A percentile compares a stretch with the other conserved stretches of the same genome.
These are phyloP conservation scores for Synergus gifuensis DNA, from an alignment of 2,888 invertebrate genomes.

Conservation along the genomic window DNA sequence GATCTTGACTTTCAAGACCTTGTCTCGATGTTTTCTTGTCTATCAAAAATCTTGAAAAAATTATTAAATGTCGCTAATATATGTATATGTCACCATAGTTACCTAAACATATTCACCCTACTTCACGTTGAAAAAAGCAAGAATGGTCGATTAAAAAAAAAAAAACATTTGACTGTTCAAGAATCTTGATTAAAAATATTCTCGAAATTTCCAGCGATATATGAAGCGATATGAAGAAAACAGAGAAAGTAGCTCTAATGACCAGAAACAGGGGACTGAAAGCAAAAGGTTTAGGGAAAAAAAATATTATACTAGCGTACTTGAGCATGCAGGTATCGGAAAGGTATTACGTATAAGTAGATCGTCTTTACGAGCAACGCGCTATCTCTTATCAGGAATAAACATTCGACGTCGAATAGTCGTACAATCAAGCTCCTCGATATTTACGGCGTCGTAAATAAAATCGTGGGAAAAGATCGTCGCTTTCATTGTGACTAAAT, in stretches of 20 bases:
- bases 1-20: too few species aligned
- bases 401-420: conserved; percentile 62
- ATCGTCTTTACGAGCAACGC: conserved; percentile 59
- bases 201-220: too few species aligned
- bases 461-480: conserved; percentile 57
- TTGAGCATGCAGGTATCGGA: conserved; percentile 50
- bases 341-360: conserved; percentile 56
- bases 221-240: too few species aligned
- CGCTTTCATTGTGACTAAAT: conserved; percentile 39
- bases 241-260: neutral
- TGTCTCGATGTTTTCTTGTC: too few species aligned
- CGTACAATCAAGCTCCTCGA: conserved; percentile 63
- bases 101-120: too few species aligned
- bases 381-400: conserved; percentile 70
- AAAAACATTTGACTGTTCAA: too few species aligned
- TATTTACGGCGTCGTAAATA: conserved; percentile 69
- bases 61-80: too few species aligned
- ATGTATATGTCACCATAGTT: too few species aligned
- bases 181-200: too few species aligned
- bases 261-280: neutral
- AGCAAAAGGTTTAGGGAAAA: neutral
- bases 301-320: conserved; percentile 30
- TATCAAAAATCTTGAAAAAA: too few species aligned
- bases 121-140: too few species aligned
- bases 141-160: too few species aligned